phyloP scores from a whole-genome alignment of 2,888 invertebrate species.

The Tachina grossa region DNA sequence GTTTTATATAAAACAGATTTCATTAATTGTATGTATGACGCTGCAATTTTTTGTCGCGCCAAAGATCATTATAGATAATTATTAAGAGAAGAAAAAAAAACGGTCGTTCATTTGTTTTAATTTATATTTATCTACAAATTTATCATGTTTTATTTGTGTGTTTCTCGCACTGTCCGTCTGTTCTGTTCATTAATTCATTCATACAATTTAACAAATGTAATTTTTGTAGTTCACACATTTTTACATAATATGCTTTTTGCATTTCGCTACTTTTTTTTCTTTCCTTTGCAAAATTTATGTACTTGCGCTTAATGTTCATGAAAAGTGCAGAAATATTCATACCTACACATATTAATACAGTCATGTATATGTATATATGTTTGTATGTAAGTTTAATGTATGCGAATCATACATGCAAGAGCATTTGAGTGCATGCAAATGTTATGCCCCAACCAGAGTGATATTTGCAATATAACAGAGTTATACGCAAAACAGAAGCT shows the following conservation, averaged over 20 bases:
- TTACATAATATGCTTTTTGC: constrained; percentile 59
- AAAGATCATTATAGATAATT: constrained; percentile 27
- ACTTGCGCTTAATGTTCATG: constrained; percentile 54
- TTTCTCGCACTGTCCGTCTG: constrained; percentile 27
- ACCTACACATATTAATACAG: constrained; percentile 65
- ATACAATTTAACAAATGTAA: constrained; percentile 68
- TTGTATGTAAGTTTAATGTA: constrained; percentile 76
- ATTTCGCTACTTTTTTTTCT: constrained; percentile 14
- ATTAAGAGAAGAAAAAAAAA: constrained; percentile 3
- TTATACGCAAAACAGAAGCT: constrained; percentile 9
- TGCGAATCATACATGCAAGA: constrained; percentile 75
- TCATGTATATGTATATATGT: constrained; percentile 48
- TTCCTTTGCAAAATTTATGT: constrained; percentile 53
- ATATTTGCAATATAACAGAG: background rate
- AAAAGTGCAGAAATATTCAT: constrained; percentile 35
- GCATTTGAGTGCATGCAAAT: constrained; percentile 21
- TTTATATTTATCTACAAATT: constrained; percentile 46
- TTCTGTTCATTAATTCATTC: constrained; percentile 65
- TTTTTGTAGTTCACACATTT: constrained; percentile 73
- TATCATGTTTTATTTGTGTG: constrained; percentile 38
- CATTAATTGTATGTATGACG: constrained; percentile 1
- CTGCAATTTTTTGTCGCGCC: constrained; percentile 13
- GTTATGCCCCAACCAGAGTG: background rate
- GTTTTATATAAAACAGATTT: background rate
- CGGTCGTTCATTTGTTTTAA: constrained; percentile 34